A percentile compares a stretch with the other conserved stretches of the same genome.
Evolutionary conservation across 2,797 vertebrate species (phyloP).

Genomic region (Poeciliopsis infans): DNA sequence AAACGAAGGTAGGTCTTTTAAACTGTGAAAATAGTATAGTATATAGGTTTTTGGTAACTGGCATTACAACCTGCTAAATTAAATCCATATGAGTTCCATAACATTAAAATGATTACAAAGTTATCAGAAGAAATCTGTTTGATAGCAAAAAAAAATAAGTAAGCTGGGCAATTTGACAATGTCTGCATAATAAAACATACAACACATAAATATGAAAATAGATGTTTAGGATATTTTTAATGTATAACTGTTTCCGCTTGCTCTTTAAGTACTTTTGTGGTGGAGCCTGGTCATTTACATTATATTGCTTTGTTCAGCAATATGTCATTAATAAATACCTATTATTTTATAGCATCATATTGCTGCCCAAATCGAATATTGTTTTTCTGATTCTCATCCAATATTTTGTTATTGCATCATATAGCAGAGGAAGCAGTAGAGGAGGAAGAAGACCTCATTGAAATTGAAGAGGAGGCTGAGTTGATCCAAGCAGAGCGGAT

Average conservation of each 20-base stretch:
- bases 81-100: slow-evolving; percentile 7
- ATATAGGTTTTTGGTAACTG: neutral
- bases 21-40: neutral
- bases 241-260: neutral
- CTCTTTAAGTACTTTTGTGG: neutral
- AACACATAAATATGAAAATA: neutral
- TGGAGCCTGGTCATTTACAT: neutral
- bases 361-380: slow-evolving; percentile 5
- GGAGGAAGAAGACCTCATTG: slow-evolving; percentile 77
- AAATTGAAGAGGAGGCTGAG: slow-evolving; percentile 88
- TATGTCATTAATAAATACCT: neutral
- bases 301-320: neutral
- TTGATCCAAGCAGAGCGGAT: slow-evolving; percentile 88
- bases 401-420: slow-evolving; percentile 1
- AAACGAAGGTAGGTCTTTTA: slow-evolving; percentile 74
- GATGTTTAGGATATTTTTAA: neutral
- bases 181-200: neutral
- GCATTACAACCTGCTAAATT: neutral
- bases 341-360: neutral
- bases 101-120: neutral
- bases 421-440: slow-evolving; percentile 59
- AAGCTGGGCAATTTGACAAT: neutral
- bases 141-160: neutral
- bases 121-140: neutral
- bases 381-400: neutral